Percentiles rank a stretch among this genome's conserved stretches.
These are phyloP conservation scores for Chelonoidis abingdonii DNA, from an alignment of 2,113 vertebrate genomes.

Conservation along the genomic window DNA sequence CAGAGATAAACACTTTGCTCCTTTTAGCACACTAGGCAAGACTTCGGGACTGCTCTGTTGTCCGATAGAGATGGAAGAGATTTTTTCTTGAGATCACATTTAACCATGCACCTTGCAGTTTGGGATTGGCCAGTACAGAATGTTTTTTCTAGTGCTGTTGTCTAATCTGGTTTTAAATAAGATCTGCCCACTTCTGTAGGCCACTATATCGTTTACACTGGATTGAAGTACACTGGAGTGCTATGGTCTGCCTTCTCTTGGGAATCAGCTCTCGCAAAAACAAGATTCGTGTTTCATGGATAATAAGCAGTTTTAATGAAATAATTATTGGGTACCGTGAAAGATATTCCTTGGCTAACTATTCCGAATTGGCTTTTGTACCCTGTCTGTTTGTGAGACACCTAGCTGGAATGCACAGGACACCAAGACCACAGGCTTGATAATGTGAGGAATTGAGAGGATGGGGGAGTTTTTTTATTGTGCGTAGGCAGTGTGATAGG, in stretches of 20 bases:
- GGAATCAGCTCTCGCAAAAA: background rate
- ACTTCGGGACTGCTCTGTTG: background rate
- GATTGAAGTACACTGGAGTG: background rate
- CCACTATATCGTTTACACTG: background rate
- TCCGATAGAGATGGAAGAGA: background rate
- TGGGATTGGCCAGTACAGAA: background rate
- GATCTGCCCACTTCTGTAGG: background rate
- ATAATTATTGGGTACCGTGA: background rate
- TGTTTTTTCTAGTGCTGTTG: background rate
- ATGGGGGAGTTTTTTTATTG: background rate
- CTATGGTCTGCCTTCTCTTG: background rate
- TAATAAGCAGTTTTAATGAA: background rate
- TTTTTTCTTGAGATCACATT: background rate
- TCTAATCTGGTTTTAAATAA: background rate
- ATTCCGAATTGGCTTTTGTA: background rate
- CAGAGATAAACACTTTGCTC: background rate
- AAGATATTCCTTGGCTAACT: background rate
- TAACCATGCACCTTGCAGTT: fast-evolving
- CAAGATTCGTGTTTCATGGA: background rate
- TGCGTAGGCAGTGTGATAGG: background rate
- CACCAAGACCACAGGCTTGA: background rate
- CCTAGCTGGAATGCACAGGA: background rate
- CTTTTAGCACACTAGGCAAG: fast-evolving
- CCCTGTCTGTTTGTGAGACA: background rate
- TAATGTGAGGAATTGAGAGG: background rate